phyloP scores from a whole-genome alignment of 2,797 vertebrate genomes.

The Menidia menidia region DNA sequence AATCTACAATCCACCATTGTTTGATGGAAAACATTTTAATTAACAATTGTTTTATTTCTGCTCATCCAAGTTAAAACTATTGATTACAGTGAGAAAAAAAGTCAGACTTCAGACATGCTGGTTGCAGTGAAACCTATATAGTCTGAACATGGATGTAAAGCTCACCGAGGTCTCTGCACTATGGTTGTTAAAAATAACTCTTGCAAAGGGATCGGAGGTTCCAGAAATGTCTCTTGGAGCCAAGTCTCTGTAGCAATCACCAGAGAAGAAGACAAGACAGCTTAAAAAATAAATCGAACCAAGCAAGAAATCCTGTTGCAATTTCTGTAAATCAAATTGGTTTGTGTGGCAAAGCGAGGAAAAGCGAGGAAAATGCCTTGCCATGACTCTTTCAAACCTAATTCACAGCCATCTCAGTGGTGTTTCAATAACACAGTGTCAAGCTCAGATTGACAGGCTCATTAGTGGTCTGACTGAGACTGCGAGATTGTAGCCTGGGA shows the following conservation, averaged over 20 bases:
- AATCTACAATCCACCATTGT: constrained; percentile 76
- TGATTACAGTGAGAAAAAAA: no score
- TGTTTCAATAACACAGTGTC: constrained; percentile 54
- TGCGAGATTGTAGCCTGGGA: constrained; percentile 48
- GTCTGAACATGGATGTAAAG: constrained; percentile 1
- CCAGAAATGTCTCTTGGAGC: constrained; percentile 90
- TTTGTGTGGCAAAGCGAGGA: neutral
- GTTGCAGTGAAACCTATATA: neutral
- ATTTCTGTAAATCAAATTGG: constrained; percentile 19
- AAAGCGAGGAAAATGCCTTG: constrained; percentile 17
- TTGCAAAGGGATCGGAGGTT: constrained; percentile 91
- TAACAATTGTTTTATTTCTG: neutral
- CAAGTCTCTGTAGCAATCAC: constrained; percentile 83
- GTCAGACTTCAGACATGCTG: neutral
- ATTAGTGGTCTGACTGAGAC: constrained; percentile 56
- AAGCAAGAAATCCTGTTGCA: constrained; percentile 1
- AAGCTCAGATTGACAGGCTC: constrained; percentile 58
- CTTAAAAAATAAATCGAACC: constrained; percentile 32
- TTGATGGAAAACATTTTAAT: neutral
- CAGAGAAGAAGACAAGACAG: constrained; percentile 32
- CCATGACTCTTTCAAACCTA: constrained; percentile 39
- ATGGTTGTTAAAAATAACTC: constrained; percentile 88
- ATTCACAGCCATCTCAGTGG: constrained; percentile 26
- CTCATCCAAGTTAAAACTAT: no score
- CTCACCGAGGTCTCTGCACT: constrained; percentile 91